Evolutionary conservation across 2,888 invertebrate species (phyloP).

Genomic region (Sepioteuthis lessoniana): DNA sequence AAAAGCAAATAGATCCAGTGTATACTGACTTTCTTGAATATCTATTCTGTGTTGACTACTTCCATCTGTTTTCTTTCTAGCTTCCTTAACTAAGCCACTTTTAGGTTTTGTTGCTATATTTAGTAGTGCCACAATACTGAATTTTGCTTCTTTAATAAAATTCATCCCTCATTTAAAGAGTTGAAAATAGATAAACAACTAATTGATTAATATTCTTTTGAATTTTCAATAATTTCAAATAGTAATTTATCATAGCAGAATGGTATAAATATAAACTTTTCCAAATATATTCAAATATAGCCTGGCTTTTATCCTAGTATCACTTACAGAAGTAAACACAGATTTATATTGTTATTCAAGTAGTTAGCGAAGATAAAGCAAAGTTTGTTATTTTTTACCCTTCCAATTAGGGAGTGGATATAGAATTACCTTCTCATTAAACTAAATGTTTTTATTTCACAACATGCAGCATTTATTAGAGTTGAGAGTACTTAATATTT

Average conservation of each 20-base stretch:
- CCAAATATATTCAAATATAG: not conserved
- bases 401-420: not conserved
- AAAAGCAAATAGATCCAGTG: not conserved
- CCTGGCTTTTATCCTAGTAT: not conserved
- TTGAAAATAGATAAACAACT: not conserved
- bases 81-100: not conserved
- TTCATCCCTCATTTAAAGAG: not conserved
- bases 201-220: not conserved
- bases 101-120: not conserved
- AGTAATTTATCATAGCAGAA: not conserved
- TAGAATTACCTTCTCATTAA: not conserved
- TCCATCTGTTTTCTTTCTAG: not conserved
- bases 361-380: too few species aligned
- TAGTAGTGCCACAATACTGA: not conserved
- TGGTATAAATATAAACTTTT: not conserved
- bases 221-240: not conserved
- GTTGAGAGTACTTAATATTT: not conserved
- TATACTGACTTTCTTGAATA: not conserved
- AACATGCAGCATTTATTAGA: not conserved
- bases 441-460: not conserved
- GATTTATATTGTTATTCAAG: not conserved
- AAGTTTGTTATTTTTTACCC: not conserved
- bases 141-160: not conserved
- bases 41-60: not conserved
- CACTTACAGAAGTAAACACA: not conserved